Evolutionary conservation across 2,113 vertebrate species (phyloP).

Genomic region (Aegithalos caudatus): DNA sequence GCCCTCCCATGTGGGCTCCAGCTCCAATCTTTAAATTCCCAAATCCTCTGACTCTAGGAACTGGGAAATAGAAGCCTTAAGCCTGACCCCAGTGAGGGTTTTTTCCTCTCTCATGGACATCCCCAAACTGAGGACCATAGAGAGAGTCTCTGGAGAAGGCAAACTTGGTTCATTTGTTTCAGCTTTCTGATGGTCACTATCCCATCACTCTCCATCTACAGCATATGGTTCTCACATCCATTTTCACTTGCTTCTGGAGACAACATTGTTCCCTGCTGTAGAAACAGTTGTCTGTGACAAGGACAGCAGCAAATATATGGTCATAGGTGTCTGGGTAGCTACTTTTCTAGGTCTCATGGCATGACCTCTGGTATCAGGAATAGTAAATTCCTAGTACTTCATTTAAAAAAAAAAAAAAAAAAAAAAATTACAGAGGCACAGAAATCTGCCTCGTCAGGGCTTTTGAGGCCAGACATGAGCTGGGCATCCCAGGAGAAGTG

Average conservation of each 20-base stretch:
- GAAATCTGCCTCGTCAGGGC: fast-evolving
- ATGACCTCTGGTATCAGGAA: neutral
- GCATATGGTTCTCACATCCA: neutral
- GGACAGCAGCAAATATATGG: neutral
- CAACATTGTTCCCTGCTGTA: fast-evolving
- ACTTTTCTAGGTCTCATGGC: neutral
- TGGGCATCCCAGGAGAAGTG: neutral
- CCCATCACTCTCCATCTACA: neutral
- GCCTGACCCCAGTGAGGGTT: neutral
- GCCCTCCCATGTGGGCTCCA: neutral
- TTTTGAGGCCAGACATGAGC: neutral
- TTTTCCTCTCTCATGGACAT: neutral
- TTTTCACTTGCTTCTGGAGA: neutral
- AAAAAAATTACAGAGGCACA: fast-evolving
- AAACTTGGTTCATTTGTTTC: neutral
- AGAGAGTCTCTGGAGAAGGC: neutral
- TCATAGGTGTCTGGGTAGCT: neutral
- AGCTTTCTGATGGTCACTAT: fast-evolving
- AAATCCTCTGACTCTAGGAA: neutral
- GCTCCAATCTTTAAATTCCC: neutral
- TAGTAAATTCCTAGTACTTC: neutral
- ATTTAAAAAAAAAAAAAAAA: neutral
- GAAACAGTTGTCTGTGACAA: neutral
- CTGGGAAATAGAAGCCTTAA: neutral
- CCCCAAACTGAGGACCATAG: neutral